A percentile compares a stretch with the other conserved stretches of the same genome.
Conservation (phyloP, 2,797 vertebrate genomes). For the Smutsia temminckii region DNA sequence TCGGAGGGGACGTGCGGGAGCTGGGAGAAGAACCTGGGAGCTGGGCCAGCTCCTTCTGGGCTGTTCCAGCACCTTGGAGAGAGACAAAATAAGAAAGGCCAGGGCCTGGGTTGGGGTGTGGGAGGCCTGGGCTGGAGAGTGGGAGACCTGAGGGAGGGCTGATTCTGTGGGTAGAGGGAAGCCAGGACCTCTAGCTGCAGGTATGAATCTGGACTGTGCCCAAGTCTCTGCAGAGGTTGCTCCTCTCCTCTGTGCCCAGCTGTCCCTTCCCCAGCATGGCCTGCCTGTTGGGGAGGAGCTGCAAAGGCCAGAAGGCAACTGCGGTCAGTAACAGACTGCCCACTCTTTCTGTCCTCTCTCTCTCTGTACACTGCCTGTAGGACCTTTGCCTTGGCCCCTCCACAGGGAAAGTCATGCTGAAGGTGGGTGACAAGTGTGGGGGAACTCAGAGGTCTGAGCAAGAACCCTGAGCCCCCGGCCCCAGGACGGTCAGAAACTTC, state of each 20-base stretch:
- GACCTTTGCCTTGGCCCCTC: neutral
- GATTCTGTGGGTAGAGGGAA: neutral
- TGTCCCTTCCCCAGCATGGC: neutral
- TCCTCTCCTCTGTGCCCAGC: neutral
- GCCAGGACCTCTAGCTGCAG: accelerated
- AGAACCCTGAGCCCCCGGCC: neutral
- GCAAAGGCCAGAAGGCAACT: constrained; percentile 3
- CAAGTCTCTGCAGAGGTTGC: neutral
- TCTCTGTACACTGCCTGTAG: too few species aligned
- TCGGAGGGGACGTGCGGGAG: accelerated
- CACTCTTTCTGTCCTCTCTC: neutral
- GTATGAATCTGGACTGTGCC: accelerated
- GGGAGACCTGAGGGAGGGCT: neutral
- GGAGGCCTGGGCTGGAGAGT: neutral
- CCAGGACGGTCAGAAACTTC: neutral
- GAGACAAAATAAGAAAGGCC: neutral
- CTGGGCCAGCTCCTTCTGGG: neutral
- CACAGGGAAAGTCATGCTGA: neutral
- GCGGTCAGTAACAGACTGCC: neutral
- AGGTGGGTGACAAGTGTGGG: neutral
- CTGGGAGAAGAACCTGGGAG: accelerated
- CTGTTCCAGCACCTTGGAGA: neutral
- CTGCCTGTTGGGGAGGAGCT: neutral
- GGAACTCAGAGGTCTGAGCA: neutral
- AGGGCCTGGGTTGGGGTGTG: neutral